phyloP scores from a whole-genome alignment of 2,797 vertebrate species.

The Nyctalus aviator region DNA sequence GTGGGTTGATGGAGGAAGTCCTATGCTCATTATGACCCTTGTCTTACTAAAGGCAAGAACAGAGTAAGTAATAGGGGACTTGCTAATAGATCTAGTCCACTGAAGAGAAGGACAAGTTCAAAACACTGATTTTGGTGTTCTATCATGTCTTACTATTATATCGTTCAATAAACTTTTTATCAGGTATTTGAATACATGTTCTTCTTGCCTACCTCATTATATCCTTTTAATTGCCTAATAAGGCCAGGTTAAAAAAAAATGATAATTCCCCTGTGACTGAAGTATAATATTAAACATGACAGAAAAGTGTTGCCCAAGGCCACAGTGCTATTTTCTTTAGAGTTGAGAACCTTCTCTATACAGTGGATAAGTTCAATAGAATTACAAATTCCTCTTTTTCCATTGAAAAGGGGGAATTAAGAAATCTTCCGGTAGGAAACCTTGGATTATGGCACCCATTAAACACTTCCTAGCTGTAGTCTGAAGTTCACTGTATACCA shows the following conservation, averaged over 20 bases:
- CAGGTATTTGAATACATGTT: neutral
- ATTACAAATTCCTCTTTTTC: neutral
- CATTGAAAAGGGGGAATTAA: neutral
- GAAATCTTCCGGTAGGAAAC: neutral
- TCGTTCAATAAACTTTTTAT: neutral
- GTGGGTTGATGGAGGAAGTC: neutral
- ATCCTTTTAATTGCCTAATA: neutral
- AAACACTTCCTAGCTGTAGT: neutral
- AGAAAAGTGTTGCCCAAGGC: neutral
- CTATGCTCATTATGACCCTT: neutral
- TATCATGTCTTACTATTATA: neutral
- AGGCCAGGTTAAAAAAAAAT: neutral
- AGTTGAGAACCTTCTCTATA: neutral
- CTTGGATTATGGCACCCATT: neutral
- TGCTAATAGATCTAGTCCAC: neutral
- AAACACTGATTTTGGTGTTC: neutral
- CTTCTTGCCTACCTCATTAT: neutral
- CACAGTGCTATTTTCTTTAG: slow-evolving; percentile 19
- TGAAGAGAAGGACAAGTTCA: neutral
- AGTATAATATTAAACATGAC: neutral
- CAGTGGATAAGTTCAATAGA: neutral
- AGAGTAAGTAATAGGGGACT: neutral
- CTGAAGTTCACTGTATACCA: neutral
- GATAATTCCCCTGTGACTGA: neutral
- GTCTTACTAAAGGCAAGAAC: neutral